Percentiles rank a stretch among this genome's conserved stretches.
Evolutionary conservation across 2,797 vertebrate genomes (phyloP).

Genomic region (Enteromius trimaculatus): DNA sequence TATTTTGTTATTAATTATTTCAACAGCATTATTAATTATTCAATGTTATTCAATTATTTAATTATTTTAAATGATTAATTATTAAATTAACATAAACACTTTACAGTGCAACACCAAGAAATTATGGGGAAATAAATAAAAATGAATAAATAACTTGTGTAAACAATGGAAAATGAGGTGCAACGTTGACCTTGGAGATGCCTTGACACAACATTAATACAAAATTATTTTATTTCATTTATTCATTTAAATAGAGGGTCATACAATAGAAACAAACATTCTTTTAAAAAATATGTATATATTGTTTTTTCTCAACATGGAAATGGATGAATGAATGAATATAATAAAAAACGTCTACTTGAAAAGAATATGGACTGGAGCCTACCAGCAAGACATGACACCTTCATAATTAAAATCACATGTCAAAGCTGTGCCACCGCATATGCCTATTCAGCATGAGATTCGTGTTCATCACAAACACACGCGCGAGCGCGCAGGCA

Average conservation of each 20-base stretch:
- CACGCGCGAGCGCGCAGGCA: slow-evolving; percentile 6
- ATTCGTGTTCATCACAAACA: slow-evolving; percentile 2
- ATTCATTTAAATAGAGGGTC: neutral
- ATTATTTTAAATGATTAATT: neutral
- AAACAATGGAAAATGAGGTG: neutral
- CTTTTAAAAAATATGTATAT: neutral
- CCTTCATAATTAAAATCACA: slow-evolving; percentile 35
- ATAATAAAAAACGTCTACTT: neutral
- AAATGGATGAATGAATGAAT: neutral
- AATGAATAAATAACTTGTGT: neutral
- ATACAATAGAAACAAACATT: neutral
- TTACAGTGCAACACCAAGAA: neutral
- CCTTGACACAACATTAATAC: neutral
- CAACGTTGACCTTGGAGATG: neutral
- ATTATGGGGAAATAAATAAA: neutral
- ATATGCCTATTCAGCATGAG: slow-evolving; percentile 26
- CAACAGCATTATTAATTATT: too few relatives aligned
- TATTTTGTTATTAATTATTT: neutral
- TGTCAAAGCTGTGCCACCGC: slow-evolving; percentile 19
- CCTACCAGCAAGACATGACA: slow-evolving; percentile 31
- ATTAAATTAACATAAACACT: neutral
- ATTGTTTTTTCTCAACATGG: neutral
- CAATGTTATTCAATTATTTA: too few relatives aligned
- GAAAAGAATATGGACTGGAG: neutral
- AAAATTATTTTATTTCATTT: neutral